phyloP scores from a whole-genome alignment of 1,140 invertebrate species.

The Drosophila bipectinata region DNA sequence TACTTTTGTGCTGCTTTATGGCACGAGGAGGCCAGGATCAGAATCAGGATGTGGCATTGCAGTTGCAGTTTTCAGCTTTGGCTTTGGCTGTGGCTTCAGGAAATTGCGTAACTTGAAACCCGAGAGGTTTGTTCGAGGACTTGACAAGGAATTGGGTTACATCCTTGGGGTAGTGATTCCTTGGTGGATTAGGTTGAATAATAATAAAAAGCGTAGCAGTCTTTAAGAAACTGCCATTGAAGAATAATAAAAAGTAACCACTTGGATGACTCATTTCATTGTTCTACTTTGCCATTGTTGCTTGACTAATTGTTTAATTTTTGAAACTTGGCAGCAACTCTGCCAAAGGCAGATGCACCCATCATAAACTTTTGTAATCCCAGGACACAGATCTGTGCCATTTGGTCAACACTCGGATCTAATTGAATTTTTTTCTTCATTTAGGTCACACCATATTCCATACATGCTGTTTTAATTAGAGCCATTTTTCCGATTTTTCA shows the following conservation, averaged over 20 bases:
- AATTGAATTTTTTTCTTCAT: slow-evolving; percentile 38
- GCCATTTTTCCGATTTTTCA: slow-evolving; percentile 65
- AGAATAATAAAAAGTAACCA: not conserved
- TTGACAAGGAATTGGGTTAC: slow-evolving; percentile 40
- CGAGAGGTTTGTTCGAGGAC: slow-evolving; percentile 28
- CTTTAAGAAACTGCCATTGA: not conserved
- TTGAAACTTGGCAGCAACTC: slow-evolving; percentile 32
- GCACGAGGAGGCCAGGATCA: slow-evolving; percentile 25
- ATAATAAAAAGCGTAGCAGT: not conserved
- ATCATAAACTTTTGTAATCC: slow-evolving; percentile 58
- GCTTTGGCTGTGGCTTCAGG: slow-evolving; percentile 24
- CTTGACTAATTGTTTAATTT: slow-evolving; percentile 38
- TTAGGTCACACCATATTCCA: slow-evolving; percentile 20
- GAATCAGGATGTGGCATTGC: slow-evolving; percentile 64
- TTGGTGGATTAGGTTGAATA: not conserved
- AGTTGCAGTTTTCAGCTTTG: slow-evolving; percentile 49
- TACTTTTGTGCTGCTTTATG: slow-evolving; percentile 57
- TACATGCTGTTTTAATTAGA: slow-evolving; percentile 72
- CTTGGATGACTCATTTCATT: slow-evolving; percentile 13
- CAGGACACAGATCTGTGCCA: slow-evolving; percentile 21
- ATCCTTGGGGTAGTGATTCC: not conserved
- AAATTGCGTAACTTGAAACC: slow-evolving; percentile 72
- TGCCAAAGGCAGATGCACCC: slow-evolving; percentile 56
- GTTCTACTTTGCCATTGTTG: slow-evolving; percentile 24
- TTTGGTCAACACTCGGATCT: slow-evolving; percentile 25